These are phyloP conservation scores for Mesocentrotus franciscanus DNA, from an alignment of 53 echinoderm and acorn worm species.

Conservation along the genomic window DNA sequence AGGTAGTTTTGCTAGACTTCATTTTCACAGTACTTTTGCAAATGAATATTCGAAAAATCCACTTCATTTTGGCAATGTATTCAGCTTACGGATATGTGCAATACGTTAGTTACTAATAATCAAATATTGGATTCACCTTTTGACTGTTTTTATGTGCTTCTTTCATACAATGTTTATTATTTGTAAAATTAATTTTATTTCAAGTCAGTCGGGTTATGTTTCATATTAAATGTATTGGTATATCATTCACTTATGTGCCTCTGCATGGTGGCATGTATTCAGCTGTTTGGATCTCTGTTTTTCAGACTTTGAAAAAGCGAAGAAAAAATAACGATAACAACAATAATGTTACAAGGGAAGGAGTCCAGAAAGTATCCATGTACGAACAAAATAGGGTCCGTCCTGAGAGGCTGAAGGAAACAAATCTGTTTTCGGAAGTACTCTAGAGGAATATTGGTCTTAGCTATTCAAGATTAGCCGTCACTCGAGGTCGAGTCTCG, in stretches of 20 bases:
- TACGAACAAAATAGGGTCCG: not conserved
- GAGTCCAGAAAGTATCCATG: not conserved
- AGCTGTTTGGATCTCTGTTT: no score
- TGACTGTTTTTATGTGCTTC: constrained; percentile 2
- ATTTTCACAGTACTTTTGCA: not conserved
- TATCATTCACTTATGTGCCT: not conserved
- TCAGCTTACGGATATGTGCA: constrained; percentile 24
- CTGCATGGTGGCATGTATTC: no score
- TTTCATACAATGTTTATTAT: not conserved
- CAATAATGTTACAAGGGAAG: not conserved
- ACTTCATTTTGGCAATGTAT: constrained; percentile 4
- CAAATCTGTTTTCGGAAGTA: constrained; percentile 28
- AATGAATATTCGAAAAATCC: not conserved
- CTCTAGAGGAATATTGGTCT: not conserved
- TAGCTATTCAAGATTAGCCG: constrained; percentile 36
- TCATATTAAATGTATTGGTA: not conserved
- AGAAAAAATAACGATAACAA: not conserved
- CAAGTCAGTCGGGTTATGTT: not conserved
- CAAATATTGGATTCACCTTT: not conserved
- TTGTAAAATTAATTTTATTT: not conserved
- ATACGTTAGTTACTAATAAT: constrained; percentile 1
- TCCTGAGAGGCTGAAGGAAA: not conserved
- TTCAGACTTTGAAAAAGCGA: not conserved
- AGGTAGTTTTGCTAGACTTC: not conserved
- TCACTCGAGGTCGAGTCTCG: constrained; percentile 25